Evolutionary conservation across 2,888 invertebrate genomes (phyloP), one percentile per base, ranked within the genome.

Genomic region (Biston stratarius): DNA sequence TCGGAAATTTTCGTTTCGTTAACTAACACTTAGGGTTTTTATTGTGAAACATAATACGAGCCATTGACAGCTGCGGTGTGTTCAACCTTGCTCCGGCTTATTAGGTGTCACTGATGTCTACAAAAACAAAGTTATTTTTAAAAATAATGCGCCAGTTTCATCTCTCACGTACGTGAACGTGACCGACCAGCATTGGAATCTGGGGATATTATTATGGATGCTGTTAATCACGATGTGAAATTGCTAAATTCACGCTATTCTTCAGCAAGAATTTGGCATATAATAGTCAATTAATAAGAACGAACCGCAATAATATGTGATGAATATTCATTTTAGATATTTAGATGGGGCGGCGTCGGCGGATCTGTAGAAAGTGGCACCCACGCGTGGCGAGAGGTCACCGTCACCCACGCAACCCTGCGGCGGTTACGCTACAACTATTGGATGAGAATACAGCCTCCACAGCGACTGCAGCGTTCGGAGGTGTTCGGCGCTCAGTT

Each of bases 311-410:
- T 47, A 69, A 72, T 70, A 70, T 69, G 66, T 61, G 70, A 70
- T 74, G 58, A 74, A 76, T 70, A 69, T 73, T 71, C 63, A 70
- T 74, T 64, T 74, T 64, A 69, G 73, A 73, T 75, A 78, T 74
- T 66, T 67, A 77, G 83, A 83, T 78, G 79, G 78, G 75, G 77
- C 77, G 76, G 77, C 77, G 77, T 83, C 83, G 77, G 77, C 74
- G 72, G 77, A 77, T 77, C 72, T 78, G 83, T 89, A 90, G 89
- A 90, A 89, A 91, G 89, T 81, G 80, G 80, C 75, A 80, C 92
- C 92, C 85, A 91, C 91, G 87, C 90, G 83, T 81, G 87, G 75
- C 86, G 81, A 89, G 89, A 90, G 92, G 92, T 92, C 91, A 91
- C 77, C 72, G 74, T 24, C 59, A 79, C 91, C 90, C 86, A 91